Percentiles rank a stretch among this genome's conserved stretches.
Conservation (phyloP, 2,888 invertebrate species). For the Callimorpha dominula region DNA sequence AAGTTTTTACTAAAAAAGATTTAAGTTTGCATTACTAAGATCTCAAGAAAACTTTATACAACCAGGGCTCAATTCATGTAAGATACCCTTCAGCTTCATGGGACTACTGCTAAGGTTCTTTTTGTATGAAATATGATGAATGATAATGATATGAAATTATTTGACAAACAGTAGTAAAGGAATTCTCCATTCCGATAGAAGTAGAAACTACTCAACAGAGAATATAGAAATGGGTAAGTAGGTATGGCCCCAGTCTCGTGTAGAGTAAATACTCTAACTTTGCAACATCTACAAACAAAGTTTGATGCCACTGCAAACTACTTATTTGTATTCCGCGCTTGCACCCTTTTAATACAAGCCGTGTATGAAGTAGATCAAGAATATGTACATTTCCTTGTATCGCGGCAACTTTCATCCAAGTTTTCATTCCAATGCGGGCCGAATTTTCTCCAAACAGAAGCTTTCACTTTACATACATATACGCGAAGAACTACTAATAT, state of each 20-base stretch:
- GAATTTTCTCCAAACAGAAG: slow-evolving; percentile 51
- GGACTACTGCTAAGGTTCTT: neutral
- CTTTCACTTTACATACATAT: slow-evolving; percentile 39
- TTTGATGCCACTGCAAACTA: slow-evolving; percentile 27
- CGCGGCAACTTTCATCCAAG: slow-evolving; percentile 50
- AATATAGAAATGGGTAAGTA: neutral
- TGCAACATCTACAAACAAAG: slow-evolving; percentile 2
- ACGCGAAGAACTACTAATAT: slow-evolving; percentile 35
- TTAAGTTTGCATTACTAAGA: too few relatives aligned
- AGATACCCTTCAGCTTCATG: neutral
- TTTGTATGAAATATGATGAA: too few relatives aligned
- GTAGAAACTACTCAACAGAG: neutral
- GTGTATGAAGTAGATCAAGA: slow-evolving; percentile 43
- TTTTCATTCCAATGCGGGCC: slow-evolving; percentile 54
- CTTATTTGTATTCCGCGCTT: slow-evolving; percentile 38
- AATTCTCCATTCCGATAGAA: neutral
- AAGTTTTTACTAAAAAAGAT: neutral
- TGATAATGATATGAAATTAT: neutral
- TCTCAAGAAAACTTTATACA: neutral
- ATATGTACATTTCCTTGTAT: slow-evolving; percentile 51
- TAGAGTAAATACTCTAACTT: neutral
- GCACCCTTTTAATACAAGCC: slow-evolving; percentile 43
- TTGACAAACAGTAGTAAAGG: neutral
- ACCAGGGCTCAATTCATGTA: neutral
- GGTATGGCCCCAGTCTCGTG: neutral